phyloP scores from a whole-genome alignment of 2,113 vertebrate species.

The Neolamprologus sp. region DNA sequence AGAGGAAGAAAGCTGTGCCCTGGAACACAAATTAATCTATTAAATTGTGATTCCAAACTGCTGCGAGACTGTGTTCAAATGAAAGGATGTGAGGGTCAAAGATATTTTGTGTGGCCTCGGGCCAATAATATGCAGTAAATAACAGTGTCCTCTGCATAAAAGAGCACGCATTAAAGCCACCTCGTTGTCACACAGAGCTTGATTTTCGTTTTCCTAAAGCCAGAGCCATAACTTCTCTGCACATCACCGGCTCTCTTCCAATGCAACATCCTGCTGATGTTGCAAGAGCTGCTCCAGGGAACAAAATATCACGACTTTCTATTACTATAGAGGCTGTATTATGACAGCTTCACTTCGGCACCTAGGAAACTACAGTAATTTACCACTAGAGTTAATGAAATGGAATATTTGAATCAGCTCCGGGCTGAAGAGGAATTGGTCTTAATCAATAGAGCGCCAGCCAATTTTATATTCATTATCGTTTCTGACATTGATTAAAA shows the following conservation, averaged over 20 bases:
- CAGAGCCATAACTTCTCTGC: not conserved
- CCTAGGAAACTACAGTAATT: not conserved
- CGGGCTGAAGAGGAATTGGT: not conserved
- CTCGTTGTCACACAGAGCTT: not conserved
- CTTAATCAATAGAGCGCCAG: constrained; percentile 20
- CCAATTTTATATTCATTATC: constrained; percentile 32
- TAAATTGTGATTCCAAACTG: not conserved
- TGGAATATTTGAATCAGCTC: constrained; percentile 11
- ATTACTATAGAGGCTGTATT: not conserved
- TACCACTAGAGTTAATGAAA: not conserved
- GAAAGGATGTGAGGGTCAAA: not conserved
- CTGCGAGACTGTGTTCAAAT: not conserved
- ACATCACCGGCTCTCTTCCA: not conserved
- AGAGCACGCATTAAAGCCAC: not conserved
- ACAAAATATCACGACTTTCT: not conserved
- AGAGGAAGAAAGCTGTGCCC: not conserved
- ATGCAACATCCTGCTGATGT: not conserved
- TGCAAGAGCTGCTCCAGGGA: not conserved
- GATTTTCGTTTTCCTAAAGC: not conserved
- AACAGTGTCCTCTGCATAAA: not conserved
- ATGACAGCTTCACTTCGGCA: not conserved
- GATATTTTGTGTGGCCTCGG: not conserved
- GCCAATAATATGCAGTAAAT: not conserved
- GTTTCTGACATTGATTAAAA: constrained; percentile 23
- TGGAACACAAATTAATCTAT: not conserved